Percentiles rank a stretch among this genome's conserved stretches.
Conservation (phyloP, 2,888 invertebrate species). For the Ichneumoninae sp. region DNA sequence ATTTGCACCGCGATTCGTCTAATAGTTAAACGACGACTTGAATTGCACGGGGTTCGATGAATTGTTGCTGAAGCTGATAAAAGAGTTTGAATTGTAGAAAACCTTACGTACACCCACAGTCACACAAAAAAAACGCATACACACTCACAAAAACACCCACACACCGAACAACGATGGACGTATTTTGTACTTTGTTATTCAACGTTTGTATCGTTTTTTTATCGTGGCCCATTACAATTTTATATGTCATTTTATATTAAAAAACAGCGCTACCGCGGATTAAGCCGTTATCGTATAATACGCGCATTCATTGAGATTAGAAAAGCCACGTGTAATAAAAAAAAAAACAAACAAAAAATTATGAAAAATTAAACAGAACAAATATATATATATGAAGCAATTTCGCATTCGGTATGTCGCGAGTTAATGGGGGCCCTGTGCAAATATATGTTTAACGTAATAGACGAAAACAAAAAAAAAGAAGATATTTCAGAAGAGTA, state of each 20-base stretch:
- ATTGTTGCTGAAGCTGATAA: slow-evolving; percentile 43
- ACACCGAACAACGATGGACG: slow-evolving; percentile 75
- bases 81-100: slow-evolving; percentile 42
- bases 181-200: slow-evolving; percentile 78
- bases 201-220: slow-evolving; percentile 70
- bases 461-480: slow-evolving; percentile 55
- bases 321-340: slow-evolving; percentile 35
- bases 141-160: background rate
- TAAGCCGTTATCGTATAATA: slow-evolving; percentile 53
- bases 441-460: slow-evolving; percentile 54
- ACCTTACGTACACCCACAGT: slow-evolving; percentile 16
- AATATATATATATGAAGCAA: slow-evolving; percentile 46
- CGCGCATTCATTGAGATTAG: slow-evolving; percentile 60
- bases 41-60: slow-evolving; percentile 52
- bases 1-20: slow-evolving; percentile 59
- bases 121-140: background rate
- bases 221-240: slow-evolving; percentile 74
- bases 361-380: slow-evolving; percentile 10
- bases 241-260: slow-evolving; percentile 77
- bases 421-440: slow-evolving; percentile 73
- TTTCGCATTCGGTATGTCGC: slow-evolving; percentile 36
- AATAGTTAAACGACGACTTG: slow-evolving; percentile 30
- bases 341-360: slow-evolving; percentile 31
- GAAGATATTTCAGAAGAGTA: slow-evolving; percentile 69
- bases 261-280: slow-evolving; percentile 51